Conservation (phyloP, 2,888 invertebrate species). For the Mesorhabditis sp. region DNA sequence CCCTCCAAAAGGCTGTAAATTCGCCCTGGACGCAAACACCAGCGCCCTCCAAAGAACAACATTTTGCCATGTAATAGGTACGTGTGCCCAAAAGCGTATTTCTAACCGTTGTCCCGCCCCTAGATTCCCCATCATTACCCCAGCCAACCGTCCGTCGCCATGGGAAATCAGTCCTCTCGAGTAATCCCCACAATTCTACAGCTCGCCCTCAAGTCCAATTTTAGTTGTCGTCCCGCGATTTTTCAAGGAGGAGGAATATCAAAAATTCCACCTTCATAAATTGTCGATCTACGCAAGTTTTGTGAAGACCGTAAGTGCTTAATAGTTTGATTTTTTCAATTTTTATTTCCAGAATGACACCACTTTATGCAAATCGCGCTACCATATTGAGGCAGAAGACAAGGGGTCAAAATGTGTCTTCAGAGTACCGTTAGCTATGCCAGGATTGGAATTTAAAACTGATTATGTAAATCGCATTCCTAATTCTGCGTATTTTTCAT, state of each 20-base stretch:
- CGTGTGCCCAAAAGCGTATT: background rate
- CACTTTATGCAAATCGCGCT: background rate
- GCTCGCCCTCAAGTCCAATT: background rate
- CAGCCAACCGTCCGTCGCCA: background rate
- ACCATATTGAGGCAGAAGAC: conserved; percentile 4
- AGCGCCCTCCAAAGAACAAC: conserved; percentile 4
- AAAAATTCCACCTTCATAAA: background rate
- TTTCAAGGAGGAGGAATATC: background rate
- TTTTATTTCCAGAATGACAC: conserved; percentile 3
- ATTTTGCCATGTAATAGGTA: background rate
- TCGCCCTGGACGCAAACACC: background rate
- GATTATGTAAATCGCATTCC: conserved; percentile 10
- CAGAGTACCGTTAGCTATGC: conserved; percentile 10
- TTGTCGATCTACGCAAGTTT: background rate
- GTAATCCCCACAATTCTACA: background rate
- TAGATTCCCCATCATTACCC: background rate
- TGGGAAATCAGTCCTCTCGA: background rate
- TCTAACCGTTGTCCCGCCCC: background rate
- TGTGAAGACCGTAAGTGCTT: background rate
- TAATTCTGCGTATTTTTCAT: background rate
- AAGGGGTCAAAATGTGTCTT: conserved; percentile 8
- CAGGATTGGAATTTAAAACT: conserved; percentile 15
- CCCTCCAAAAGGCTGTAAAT: background rate
- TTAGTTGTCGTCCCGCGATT: background rate
- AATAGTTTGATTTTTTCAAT: background rate